Evolutionary conservation across 1,140 invertebrate genomes (phyloP), one percentile per base, ranked within the genome.

Genomic region (Telenomus remus): DNA sequence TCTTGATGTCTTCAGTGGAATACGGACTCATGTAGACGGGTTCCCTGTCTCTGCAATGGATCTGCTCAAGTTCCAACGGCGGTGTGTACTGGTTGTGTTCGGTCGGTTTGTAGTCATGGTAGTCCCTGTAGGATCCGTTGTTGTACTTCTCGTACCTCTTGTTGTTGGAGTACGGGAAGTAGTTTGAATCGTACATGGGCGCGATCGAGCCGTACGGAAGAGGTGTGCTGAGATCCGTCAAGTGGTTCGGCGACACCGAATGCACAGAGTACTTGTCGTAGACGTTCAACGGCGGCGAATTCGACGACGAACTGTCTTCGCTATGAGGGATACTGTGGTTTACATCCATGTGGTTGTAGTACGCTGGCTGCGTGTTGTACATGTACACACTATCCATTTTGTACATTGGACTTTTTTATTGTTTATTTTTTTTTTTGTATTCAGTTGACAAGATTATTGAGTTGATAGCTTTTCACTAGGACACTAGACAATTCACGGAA

Each of bases 211-310:
- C 51, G 8, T 80, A 77, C 7, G 84, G 78, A 6, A 42, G 66
- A 1, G 59, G 80, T 15, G 60, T 76, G 33, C 83, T 86, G 0
- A 87, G 65, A 27, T 88, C 86, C 61, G 86, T 82, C 27, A 87
- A 55, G 39, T 84, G 84, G 4, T 68, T 81, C 4, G 81, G 70
- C 0, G 85, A 81, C 12, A 53, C 47, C 4, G 63, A 44, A 11
- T 66, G 16, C 3, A 0, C 47, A 0, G 83, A 79, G 53, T 81
- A 83, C 11, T 81, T 68, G 5, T 76, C 81, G 54, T 85, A 84
- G 11, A 27, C 15, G 9, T 79, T 78, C n/a, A 82, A 71, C 6
- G 82, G 55, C 0, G 85, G 83, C 0, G 85, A 85, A 14, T 84
- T 84, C 9, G 83, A 83, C 0, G 81, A 79, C 0, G 84, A 85